A percentile compares a stretch with the other conserved stretches of the same genome.
phyloP scores from a whole-genome alignment of 2,797 vertebrate species.

The Champsocephalus gunnari region DNA sequence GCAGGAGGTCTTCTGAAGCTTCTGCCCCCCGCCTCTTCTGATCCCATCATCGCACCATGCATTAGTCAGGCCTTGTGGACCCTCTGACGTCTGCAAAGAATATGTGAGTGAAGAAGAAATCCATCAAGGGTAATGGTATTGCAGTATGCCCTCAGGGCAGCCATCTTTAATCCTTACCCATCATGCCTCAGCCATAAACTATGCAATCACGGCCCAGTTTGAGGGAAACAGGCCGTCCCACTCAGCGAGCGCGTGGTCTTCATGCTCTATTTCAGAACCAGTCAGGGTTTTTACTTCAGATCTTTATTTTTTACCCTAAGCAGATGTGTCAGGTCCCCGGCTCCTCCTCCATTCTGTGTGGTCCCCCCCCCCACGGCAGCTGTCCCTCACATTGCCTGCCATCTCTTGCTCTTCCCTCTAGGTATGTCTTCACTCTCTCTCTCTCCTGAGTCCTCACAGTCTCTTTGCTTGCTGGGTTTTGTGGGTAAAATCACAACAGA shows the following conservation, averaged over 20 bases:
- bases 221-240: constrained; percentile 70
- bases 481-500: constrained; percentile 32
- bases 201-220: constrained; percentile 78
- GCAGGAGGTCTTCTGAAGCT: constrained; percentile 58
- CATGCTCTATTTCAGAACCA: constrained; percentile 83
- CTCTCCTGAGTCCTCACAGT: constrained; percentile 18
- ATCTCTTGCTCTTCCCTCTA: constrained; percentile 39
- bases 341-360: constrained; percentile 45
- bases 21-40: constrained; percentile 71
- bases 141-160: constrained; percentile 85
- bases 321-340: constrained; percentile 69
- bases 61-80: constrained; percentile 87
- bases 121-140: constrained; percentile 88
- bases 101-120: constrained; percentile 85
- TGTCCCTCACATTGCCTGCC: constrained; percentile 48
- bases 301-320: constrained; percentile 62
- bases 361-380: constrained; percentile 40
- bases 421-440: constrained; percentile 33
- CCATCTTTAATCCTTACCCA: constrained; percentile 85
- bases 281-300: constrained; percentile 67
- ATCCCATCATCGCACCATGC: constrained; percentile 82
- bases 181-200: constrained; percentile 80
- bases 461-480: constrained; percentile 20
- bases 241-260: constrained; percentile 71
- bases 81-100: constrained; percentile 83